Evolutionary conservation across 2,113 vertebrate genomes (phyloP), one percentile per base, ranked within the genome.

Genomic region (Orycteropus afer): DNA sequence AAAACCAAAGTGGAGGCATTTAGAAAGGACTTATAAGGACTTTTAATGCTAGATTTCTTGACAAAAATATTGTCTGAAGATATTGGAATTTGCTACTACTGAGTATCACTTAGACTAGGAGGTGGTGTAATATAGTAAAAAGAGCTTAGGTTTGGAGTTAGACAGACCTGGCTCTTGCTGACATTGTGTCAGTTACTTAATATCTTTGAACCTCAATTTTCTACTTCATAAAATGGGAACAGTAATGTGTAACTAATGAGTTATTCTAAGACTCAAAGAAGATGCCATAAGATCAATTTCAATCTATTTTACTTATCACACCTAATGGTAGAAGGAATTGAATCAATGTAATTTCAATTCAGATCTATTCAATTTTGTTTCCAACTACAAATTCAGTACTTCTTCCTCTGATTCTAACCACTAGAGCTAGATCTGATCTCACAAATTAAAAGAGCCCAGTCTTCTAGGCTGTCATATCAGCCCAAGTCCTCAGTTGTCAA

Each of bases 31-130:
- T 79, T 82, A 88, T 61, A 69, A 29, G 20, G 5, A 9, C 10
- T 89, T 89, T 97, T 65, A 93, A 81, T 82, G 15, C 32, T 89
- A 25, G 7, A 59, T 93, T 94, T 91, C 29, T 67, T 88, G 27
- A 73, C 42, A 40, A 32, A 87, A 93, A 84, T 23, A 76, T 80
- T 74, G 0, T 69, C 42, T 95, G 83, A 57, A 55, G 42, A 20
- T 86, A 57, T 18, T 93, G 80, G 14, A 73, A 81, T 86, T 79
- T 96, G 42, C 37, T 83, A 40, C 27, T 77, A 23, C 55, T 9
- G 7, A 51, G 49, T 91, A 71, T 73, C 17, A n/a, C 37, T 85
- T 91, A 8, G 45, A 49, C 7, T 23, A 63, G 42, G 4, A 86
- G n/a, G 11, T 76, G 20, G 14, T 79, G 15, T 83, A 37, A 22